Conservation (phyloP, 2,888 invertebrate genomes). For the Caenorhabditis angaria region DNA sequence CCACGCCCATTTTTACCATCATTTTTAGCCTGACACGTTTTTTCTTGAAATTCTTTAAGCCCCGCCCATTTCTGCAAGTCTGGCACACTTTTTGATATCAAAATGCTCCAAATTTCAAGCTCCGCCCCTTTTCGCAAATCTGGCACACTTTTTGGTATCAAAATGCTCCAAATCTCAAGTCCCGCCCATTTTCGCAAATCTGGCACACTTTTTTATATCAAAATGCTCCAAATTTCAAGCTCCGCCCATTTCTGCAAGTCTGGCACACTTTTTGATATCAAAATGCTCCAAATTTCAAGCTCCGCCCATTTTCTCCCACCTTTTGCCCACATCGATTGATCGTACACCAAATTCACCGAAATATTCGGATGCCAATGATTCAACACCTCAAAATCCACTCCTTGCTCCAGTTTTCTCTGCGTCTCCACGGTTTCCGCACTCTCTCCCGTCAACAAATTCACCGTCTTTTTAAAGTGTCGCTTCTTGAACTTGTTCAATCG, state of each 20-base stretch:
- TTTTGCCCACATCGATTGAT: conserved; percentile 92
- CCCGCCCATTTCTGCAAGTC: too few relatives aligned
- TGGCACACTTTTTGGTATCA: conserved; percentile 9
- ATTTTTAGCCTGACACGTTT: too few relatives aligned
- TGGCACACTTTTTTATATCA: conserved; percentile 10
- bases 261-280: not conserved
- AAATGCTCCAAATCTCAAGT: not conserved
- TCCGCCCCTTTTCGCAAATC: conserved; percentile 75
- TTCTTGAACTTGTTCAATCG: conserved; percentile 80
- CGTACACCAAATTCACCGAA: conserved; percentile 91
- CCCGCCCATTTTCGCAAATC: conserved; percentile 75
- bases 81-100: not conserved
- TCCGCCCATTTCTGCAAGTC: not conserved
- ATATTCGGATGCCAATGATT: conserved; percentile 99
- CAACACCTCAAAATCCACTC: conserved; percentile 76
- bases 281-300: not conserved
- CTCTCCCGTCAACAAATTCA: conserved; percentile 90
- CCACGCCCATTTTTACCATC: too few relatives aligned
- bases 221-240: not conserved
- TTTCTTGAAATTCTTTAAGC: not conserved
- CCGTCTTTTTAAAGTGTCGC: conserved; percentile 84
- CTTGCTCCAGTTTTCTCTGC: conserved; percentile 76
- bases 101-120: too few relatives aligned
- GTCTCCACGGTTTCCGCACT: conserved; percentile 69
- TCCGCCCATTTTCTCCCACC: conserved; percentile 75